phyloP scores from a whole-genome alignment of 2,113 vertebrate species.

The Patagioenas fasciata region DNA sequence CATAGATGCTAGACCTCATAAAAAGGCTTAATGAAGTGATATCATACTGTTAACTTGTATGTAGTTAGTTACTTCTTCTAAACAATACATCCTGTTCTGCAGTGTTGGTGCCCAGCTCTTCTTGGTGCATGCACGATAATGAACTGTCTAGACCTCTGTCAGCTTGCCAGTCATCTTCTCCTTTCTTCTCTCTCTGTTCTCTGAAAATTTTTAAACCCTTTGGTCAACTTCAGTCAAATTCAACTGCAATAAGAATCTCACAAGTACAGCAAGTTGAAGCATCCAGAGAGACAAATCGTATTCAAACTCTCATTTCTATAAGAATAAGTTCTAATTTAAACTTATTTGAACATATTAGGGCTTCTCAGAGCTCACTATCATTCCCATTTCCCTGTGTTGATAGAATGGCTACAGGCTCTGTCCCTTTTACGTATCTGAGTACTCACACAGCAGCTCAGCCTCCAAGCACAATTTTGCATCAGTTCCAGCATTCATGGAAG shows the following conservation, averaged over 20 bases:
- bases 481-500: neutral
- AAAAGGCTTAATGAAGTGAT: neutral
- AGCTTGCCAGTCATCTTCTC: neutral
- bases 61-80: neutral
- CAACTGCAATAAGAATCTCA: neutral
- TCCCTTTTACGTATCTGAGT: neutral
- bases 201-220: neutral
- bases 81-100: neutral
- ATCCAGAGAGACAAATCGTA: neutral
- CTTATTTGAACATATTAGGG: neutral
- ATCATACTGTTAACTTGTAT: neutral
- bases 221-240: neutral
- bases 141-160: neutral
- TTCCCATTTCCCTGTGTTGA: neutral
- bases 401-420: neutral
- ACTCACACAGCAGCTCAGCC: neutral
- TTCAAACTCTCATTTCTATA: neutral
- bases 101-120: neutral
- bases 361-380: neutral
- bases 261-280: neutral
- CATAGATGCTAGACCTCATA: no score
- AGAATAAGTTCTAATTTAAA: neutral
- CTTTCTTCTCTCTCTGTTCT: neutral
- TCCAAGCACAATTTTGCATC: neutral
- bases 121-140: rapidly evolving